A percentile compares a stretch with the other conserved stretches of the same genome.
Evolutionary conservation across 2,888 invertebrate genomes (phyloP).

Genomic region (Lydus trimaculatus): DNA sequence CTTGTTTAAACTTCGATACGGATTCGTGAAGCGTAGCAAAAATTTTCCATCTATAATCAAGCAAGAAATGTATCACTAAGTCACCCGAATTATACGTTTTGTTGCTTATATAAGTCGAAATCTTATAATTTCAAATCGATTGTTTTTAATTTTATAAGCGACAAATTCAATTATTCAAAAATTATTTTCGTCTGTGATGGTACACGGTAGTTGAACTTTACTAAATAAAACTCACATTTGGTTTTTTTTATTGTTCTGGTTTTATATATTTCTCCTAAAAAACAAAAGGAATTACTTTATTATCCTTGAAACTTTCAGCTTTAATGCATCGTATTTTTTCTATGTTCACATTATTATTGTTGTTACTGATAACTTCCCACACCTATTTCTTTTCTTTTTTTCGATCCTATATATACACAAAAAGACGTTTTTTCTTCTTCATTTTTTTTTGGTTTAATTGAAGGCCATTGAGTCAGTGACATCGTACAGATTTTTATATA

Average conservation of each 20-base stretch:
- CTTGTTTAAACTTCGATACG: background rate
- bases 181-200: background rate
- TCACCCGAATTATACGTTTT: background rate
- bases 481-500: slow-evolving; percentile 27
- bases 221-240: background rate
- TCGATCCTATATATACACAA: background rate
- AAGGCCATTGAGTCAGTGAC: slow-evolving; percentile 47
- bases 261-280: background rate
- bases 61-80: background rate
- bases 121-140: background rate
- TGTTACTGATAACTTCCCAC: slow-evolving; percentile 10
- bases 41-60: too few relatives aligned
- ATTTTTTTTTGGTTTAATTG: slow-evolving; percentile 28
- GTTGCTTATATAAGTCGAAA: background rate
- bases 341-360: background rate
- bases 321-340: background rate
- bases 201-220: background rate
- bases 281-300: background rate
- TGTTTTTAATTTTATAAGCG: background rate
- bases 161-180: background rate
- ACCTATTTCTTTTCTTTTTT: background rate
- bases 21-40: too few relatives aligned
- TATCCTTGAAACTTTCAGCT: background rate
- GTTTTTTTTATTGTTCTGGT: background rate
- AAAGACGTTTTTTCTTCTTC: background rate